Evolutionary conservation across 2,888 invertebrate species (phyloP).

Genomic region (Parapristionchus giblindavisi): DNA sequence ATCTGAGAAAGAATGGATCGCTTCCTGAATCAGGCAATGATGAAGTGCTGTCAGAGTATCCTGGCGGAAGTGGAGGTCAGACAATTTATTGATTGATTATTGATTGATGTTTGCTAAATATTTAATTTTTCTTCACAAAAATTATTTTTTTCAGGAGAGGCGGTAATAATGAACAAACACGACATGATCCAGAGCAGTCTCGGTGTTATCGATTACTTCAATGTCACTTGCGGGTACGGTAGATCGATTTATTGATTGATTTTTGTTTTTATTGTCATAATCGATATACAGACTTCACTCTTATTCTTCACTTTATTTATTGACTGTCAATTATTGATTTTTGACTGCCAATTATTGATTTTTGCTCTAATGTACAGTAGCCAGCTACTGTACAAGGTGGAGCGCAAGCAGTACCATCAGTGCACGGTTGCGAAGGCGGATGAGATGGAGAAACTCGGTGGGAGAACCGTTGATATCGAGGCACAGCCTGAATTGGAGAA

Average conservation of each 20-base stretch:
- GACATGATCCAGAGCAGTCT: slow-evolving; percentile 26
- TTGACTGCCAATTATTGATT: too few species aligned
- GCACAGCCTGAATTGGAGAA: slow-evolving; percentile 26
- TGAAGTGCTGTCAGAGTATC: background rate
- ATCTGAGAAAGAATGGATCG: too few species aligned
- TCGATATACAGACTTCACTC: too few species aligned
- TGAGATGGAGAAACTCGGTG: background rate
- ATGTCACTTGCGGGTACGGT: slow-evolving; percentile 6
- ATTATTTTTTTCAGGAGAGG: too few species aligned
- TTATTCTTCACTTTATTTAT: too few species aligned
- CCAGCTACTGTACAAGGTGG: slow-evolving; percentile 27
- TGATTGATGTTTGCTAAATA: too few species aligned
- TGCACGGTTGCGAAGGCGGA: background rate
- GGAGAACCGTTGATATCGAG: background rate
- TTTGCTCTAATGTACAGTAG: background rate
- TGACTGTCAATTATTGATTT: too few species aligned
- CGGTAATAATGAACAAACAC: slow-evolving; percentile 8
- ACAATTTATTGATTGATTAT: background rate
- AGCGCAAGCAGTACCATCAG: slow-evolving; percentile 2
- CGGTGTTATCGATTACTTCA: slow-evolving; percentile 34
- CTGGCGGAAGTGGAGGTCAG: background rate
- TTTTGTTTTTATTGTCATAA: background rate
- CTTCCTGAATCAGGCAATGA: too few species aligned
- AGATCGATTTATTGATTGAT: too few species aligned
- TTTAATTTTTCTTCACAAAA: too few species aligned